Evolutionary conservation across 2,888 invertebrate species (phyloP).

Genomic region (Xestia xanthographa): DNA sequence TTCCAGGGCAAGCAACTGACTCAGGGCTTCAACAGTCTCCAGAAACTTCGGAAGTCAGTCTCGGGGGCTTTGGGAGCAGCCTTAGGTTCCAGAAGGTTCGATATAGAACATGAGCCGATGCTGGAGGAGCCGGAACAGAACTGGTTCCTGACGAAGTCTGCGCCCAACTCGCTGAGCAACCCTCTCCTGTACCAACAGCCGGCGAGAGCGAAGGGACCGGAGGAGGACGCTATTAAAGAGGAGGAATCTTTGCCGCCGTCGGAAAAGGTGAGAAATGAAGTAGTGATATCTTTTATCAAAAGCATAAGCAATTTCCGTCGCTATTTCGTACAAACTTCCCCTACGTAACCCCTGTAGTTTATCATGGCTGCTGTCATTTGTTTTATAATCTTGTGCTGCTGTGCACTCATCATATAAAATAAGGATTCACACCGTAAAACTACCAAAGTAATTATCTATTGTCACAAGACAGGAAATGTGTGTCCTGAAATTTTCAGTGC

Average conservation of each 20-base stretch:
- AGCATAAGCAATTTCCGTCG: background rate
- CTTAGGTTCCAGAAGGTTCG: constrained; percentile 87
- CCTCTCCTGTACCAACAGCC: constrained; percentile 84
- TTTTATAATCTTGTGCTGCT: no score
- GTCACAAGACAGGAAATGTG: background rate
- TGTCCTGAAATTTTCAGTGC: no score
- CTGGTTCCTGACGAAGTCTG: constrained; percentile 95
- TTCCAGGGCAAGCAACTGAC: constrained; percentile 89
- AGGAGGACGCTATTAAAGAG: constrained; percentile 84
- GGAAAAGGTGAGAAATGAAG: constrained; percentile 80
- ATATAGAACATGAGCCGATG: constrained; percentile 88
- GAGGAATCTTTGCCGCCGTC: constrained; percentile 79
- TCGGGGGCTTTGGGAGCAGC: constrained; percentile 91
- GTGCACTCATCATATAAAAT: background rate
- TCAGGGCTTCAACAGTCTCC: constrained; percentile 92
- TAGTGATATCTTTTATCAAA: background rate
- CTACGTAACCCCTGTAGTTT: no score
- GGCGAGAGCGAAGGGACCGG: constrained; percentile 77
- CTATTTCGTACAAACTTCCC: no score
- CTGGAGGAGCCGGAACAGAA: constrained; percentile 91
- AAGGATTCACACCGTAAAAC: background rate
- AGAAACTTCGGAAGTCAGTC: constrained; percentile 93
- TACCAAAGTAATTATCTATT: background rate
- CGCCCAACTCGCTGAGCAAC: constrained; percentile 94
- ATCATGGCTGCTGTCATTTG: no score